Conservation (phyloP, 2,113 vertebrate genomes). For the Condylura cristata region DNA sequence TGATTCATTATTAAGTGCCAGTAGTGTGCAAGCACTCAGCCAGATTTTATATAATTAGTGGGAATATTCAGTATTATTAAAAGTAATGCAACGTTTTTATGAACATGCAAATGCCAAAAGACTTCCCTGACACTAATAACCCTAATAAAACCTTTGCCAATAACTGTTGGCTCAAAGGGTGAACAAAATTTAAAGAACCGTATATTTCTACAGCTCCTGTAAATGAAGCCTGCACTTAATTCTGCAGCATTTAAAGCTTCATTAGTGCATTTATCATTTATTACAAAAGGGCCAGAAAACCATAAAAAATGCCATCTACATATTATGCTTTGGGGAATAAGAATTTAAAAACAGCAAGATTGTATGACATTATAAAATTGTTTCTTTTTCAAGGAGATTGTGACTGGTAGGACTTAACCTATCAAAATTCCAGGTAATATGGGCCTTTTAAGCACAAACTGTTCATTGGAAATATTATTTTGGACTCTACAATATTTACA, state of each 20-base stretch:
- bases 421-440: background rate
- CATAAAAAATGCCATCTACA: background rate
- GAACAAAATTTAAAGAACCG: background rate
- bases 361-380: background rate
- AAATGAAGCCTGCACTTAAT: background rate
- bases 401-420: background rate
- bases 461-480: background rate
- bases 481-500: background rate
- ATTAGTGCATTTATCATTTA: conserved; percentile 18
- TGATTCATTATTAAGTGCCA: background rate
- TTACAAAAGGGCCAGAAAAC: background rate
- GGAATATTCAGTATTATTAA: background rate
- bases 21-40: background rate
- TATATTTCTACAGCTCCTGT: background rate
- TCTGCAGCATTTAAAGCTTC: conserved; percentile 15
- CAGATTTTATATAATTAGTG: background rate
- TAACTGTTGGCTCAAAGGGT: background rate
- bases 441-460: background rate
- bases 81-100: background rate
- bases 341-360: background rate
- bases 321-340: background rate
- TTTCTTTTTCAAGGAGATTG: background rate
- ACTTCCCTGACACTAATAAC: background rate
- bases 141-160: background rate
- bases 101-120: background rate